Percentiles rank a stretch among this genome's conserved stretches.
Conservation (phyloP, 2,888 invertebrate species). For the Gryllus longicercus region DNA sequence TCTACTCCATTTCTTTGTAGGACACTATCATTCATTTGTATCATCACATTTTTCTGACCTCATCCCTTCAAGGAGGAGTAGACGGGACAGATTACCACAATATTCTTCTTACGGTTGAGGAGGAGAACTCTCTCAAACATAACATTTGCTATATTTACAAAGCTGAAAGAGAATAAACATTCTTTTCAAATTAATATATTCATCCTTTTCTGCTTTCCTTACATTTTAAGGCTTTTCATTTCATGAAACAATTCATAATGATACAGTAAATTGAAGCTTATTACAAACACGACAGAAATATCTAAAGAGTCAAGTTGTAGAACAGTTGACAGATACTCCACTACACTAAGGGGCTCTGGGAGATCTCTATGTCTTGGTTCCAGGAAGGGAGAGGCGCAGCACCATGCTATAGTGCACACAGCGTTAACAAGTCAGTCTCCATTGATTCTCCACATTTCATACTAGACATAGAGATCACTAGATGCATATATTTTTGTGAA, state of each 20-base stretch:
- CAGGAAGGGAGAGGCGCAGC: neutral
- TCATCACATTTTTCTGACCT: conserved; percentile 4
- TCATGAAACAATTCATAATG: neutral
- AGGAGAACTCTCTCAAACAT: conserved; percentile 17
- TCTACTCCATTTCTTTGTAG: neutral
- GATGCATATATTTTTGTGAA: neutral
- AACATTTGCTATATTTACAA: conserved; percentile 8
- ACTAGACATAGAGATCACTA: conserved; percentile 17
- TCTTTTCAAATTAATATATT: neutral
- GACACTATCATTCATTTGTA: conserved; percentile 24
- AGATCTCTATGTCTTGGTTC: neutral
- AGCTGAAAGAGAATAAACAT: neutral
- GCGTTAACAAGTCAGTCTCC: neutral
- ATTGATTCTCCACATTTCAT: conserved; percentile 2
- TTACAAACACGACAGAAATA: neutral
- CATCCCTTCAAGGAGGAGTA: neutral
- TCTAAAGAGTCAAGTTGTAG: neutral
- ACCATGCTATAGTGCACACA: neutral
- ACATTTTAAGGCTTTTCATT: neutral
- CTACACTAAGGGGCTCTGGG: neutral
- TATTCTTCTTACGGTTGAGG: neutral
- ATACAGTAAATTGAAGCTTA: neutral
- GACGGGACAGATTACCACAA: conserved; percentile 1
- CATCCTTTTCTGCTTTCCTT: neutral
- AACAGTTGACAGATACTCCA: neutral